Evolutionary conservation across 2,888 invertebrate genomes (phyloP).

Genomic region (Hoplodrina ambigua): DNA sequence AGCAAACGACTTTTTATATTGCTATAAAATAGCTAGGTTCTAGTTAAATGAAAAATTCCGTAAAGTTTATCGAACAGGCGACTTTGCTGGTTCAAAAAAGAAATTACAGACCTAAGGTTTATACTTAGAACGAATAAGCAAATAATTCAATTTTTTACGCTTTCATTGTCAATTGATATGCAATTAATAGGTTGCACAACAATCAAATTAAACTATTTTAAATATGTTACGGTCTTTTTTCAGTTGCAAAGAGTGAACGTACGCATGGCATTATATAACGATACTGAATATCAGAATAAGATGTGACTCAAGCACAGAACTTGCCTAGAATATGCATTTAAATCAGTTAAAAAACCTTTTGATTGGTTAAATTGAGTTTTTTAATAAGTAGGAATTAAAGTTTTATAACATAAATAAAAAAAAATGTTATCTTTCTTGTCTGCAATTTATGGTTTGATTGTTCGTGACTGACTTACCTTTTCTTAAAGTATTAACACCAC

Average conservation of each 20-base stretch:
- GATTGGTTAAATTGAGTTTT: too few relatives aligned
- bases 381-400: too few relatives aligned
- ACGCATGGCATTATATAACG: too few relatives aligned
- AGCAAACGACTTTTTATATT: background rate
- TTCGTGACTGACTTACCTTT: background rate
- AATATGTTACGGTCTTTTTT: background rate
- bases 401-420: too few relatives aligned
- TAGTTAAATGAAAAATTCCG: background rate
- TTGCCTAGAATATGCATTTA: too few relatives aligned
- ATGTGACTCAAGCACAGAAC: too few relatives aligned
- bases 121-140: constrained; percentile 16
- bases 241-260: background rate
- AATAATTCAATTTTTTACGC: constrained; percentile 19
- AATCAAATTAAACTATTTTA: constrained; percentile 7
- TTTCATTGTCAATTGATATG: constrained; percentile 3
- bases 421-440: too few relatives aligned
- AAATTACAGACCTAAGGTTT: background rate
- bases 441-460: background rate
- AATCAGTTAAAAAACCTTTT: too few relatives aligned
- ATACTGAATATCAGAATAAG: too few relatives aligned
- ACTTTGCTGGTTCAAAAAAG: background rate
- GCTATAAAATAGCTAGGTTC: background rate
- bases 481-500: background rate
- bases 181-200: background rate
- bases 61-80: background rate